Percentiles rank a stretch among this genome's conserved stretches.
Conservation (phyloP, 2,797 vertebrate genomes). For the Melopsittacus undulatus region DNA sequence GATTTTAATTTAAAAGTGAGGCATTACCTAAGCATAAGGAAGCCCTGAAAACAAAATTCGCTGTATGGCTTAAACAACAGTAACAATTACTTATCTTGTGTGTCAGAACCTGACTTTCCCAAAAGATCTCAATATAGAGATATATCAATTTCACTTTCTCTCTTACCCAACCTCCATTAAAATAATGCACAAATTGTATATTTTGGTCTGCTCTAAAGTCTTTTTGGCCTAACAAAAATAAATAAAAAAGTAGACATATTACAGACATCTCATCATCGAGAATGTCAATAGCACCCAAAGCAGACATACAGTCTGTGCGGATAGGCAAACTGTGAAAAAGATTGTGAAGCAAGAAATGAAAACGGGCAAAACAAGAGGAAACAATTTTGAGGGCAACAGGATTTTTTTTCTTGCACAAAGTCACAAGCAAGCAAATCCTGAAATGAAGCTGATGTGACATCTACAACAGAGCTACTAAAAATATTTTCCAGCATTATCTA, state of each 20-base stretch:
- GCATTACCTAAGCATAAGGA: neutral
- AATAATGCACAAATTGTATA: neutral
- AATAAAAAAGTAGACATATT: neutral
- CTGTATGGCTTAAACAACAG: neutral
- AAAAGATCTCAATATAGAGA: neutral
- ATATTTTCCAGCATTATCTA: neutral
- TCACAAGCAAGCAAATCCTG: neutral
- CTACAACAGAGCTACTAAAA: neutral
- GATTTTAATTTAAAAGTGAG: neutral
- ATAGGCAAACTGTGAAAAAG: neutral
- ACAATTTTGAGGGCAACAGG: neutral
- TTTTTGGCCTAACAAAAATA: neutral
- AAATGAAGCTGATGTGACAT: neutral
- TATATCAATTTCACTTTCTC: neutral
- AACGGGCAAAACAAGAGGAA: neutral
- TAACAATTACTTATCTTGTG: neutral
- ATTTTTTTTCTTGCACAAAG: neutral
- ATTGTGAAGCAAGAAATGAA: neutral
- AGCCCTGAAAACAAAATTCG: neutral
- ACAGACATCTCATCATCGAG: neutral
- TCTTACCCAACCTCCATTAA: neutral
- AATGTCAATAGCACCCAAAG: neutral
- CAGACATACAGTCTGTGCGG: neutral
- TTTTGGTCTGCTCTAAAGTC: neutral
- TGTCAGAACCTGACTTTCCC: neutral